Conservation (phyloP, 2,797 vertebrate genomes). For the Diceros bicornis region DNA sequence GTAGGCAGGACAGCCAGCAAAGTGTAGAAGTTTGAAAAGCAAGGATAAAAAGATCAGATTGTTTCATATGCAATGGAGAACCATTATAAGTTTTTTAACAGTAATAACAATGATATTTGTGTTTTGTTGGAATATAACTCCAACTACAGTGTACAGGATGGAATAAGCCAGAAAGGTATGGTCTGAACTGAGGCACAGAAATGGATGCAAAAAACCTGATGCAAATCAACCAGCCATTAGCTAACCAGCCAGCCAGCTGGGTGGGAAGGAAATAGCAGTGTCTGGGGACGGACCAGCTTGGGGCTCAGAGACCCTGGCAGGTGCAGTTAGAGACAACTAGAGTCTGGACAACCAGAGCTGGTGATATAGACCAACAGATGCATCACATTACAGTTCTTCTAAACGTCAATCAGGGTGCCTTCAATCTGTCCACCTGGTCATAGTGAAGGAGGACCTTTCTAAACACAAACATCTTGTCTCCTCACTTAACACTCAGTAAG, state of each 20-base stretch:
- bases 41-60: neutral
- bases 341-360: neutral
- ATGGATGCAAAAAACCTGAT: neutral
- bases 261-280: neutral
- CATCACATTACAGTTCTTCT: neutral
- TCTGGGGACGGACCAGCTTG: neutral
- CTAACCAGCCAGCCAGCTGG: neutral
- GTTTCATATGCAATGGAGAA: neutral
- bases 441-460: neutral
- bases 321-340: neutral
- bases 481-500: neutral
- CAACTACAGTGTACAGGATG: neutral
- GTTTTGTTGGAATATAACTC: neutral
- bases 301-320: neutral
- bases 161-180: neutral
- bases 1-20: neutral
- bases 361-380: accelerated
- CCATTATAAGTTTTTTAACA: neutral
- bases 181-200: neutral
- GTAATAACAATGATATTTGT: neutral
- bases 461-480: neutral
- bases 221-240: neutral
- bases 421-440: neutral
- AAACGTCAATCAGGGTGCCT: neutral
- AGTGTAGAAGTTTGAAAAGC: neutral